Evolutionary conservation across 2,113 vertebrate species (phyloP), one percentile per base, ranked within the genome.

Genomic region (Dipodomys stephensi): DNA sequence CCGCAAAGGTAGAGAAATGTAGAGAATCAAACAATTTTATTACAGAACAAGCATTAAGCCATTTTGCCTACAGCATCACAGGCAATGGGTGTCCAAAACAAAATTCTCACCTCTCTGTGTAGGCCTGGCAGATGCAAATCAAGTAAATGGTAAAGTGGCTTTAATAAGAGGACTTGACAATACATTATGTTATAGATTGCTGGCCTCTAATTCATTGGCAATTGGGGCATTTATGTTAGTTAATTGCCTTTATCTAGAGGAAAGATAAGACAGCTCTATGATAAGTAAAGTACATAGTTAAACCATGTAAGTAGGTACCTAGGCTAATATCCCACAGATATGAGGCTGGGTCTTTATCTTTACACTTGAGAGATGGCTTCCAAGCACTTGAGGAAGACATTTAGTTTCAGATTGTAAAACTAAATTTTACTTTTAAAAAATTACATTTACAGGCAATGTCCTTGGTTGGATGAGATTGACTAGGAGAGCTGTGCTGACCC

Each of bases 211-310:
- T 80, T 91, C 68, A 6, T 68, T 65, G 78, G 18, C 76, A 32
- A n/a, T 73, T 77, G n/a, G 35, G 4, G 13, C 62, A 49, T 69
- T 57, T 74, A 39, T 68, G 25, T 89, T 78, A 46, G 32, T 28
- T 87, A 72, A 93, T 76, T 87, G 85, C 72, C 23, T 73, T 90
- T 87, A 57, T 44, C 28, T 53, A 57, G 2, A 84, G 39, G 25
- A 20, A 80, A 44, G 39, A 39, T n/a, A 35, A 90, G 15, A 60
- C 25, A 73, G 73, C n/a, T 77, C 91, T 69, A 30, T 57, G 49
- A 84, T 73, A 39, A 39, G 39, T 39, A 39, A 87, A 44, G 19
- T 57, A 28, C 28, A 10, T 87, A 87, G 49, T 83, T 64, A 53
- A 32, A 87, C 16, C 9, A 28, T 6, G 57, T 39, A 87, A 67